Conservation (phyloP, 2,888 invertebrate genomes). For the Synergus gifuensis region DNA sequence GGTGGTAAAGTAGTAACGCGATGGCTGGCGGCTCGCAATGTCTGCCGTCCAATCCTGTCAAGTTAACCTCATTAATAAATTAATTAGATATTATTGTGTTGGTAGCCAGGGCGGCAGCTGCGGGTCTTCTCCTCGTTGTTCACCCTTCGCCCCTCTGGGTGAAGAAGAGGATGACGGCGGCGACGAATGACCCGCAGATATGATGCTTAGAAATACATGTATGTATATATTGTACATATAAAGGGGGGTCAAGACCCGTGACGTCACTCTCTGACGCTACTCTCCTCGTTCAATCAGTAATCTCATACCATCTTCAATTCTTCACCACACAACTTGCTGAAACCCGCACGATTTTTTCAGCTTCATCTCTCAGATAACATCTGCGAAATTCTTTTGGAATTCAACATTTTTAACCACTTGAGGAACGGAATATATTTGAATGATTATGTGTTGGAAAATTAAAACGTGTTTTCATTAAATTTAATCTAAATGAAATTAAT, state of each 20-base stretch:
- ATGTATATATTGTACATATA: conserved; percentile 11
- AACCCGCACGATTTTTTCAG: conserved; percentile 53
- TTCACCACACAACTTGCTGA: conserved; percentile 43
- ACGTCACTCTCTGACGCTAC: conserved; percentile 26
- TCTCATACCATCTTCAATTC: conserved; percentile 49
- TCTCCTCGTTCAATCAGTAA: conserved; percentile 42
- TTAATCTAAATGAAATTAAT: not conserved
- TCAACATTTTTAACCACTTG: not conserved
- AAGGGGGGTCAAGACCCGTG: conserved; percentile 43
- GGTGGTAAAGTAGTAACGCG: conserved; percentile 52
- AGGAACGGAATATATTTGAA: not conserved
- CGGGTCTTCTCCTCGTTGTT: conserved; percentile 61
- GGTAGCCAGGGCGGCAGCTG: conserved; percentile 76
- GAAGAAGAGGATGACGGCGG: conserved; percentile 42
- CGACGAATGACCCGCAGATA: conserved; percentile 52
- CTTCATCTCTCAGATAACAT: conserved; percentile 28
- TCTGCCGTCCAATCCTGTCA: conserved; percentile 76
- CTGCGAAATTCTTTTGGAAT: not conserved
- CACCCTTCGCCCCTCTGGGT: conserved; percentile 44
- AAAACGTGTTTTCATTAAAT: not conserved
- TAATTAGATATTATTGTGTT: conserved; percentile 77
- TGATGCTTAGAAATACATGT: conserved; percentile 49
- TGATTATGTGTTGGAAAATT: not conserved
- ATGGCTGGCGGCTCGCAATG: conserved; percentile 67
- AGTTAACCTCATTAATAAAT: conserved; percentile 77